Percentiles rank a stretch among this genome's conserved stretches.
Evolutionary conservation across 2,888 invertebrate genomes (phyloP).

Genomic region (Halictus quadricinctus): DNA sequence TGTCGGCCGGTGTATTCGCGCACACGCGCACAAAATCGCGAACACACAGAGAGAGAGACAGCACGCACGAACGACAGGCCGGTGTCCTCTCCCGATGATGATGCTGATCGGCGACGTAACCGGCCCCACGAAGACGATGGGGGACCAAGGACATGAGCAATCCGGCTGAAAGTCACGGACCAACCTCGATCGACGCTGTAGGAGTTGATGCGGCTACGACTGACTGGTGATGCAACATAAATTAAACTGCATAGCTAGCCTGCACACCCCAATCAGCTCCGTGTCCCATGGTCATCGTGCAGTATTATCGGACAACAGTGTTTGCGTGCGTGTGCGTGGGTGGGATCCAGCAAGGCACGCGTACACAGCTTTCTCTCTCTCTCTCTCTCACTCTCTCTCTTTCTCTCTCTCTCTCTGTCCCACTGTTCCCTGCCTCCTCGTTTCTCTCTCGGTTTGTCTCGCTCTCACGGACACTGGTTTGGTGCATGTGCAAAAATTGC

Average conservation of each 20-base stretch:
- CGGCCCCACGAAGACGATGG: conserved; percentile 23
- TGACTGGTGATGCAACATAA: conserved; percentile 79
- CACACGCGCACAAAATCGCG: conserved; percentile 14
- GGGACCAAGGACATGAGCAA: background rate
- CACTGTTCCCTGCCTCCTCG: background rate
- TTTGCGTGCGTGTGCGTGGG: conserved; percentile 65
- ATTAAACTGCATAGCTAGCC: conserved; percentile 78
- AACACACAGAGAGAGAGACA: background rate
- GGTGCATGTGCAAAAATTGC: conserved; percentile 72
- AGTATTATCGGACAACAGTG: conserved; percentile 73
- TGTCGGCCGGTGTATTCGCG: background rate
- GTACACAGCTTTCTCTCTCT: conserved; percentile 19
- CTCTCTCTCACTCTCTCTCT: background rate
- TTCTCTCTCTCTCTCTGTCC: background rate
- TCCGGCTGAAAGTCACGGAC: background rate
- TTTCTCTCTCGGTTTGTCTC: background rate
- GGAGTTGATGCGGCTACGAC: conserved; percentile 73
- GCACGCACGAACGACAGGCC: background rate
- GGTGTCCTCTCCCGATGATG: conserved; percentile 7
- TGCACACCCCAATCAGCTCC: conserved; percentile 78
- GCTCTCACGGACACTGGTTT: conserved; percentile 28
- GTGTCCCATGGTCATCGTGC: conserved; percentile 77
- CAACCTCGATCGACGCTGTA: conserved; percentile 38
- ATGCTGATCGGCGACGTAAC: background rate
- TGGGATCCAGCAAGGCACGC: conserved; percentile 63